Percentiles rank a stretch among this genome's conserved stretches.
phyloP scores from a whole-genome alignment of 2,888 invertebrate species.

The Leptinotarsa rubiginosa region DNA sequence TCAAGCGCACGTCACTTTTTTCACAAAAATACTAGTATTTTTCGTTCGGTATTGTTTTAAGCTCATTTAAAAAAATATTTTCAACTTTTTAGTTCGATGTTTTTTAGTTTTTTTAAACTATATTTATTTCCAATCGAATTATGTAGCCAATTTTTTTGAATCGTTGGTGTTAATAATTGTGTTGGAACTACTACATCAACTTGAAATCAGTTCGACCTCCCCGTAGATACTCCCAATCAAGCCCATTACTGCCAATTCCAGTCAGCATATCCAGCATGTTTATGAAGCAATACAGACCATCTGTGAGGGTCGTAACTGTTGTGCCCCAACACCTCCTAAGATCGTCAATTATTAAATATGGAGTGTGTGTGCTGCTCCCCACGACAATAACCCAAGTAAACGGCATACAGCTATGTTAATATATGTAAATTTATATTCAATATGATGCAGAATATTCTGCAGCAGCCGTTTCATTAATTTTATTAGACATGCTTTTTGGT shows the following conservation, averaged over 20 bases:
- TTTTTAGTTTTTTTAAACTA: no score
- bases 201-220: background rate
- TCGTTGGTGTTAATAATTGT: no score
- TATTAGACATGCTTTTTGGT: conserved; percentile 43
- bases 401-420: conserved; percentile 50
- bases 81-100: no score
- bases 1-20: no score
- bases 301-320: conserved; percentile 60
- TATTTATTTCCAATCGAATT: no score
- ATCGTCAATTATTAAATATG: conserved; percentile 60
- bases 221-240: background rate
- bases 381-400: conserved; percentile 41
- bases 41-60: no score
- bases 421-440: conserved; percentile 52
- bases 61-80: no score
- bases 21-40: no score
- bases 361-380: conserved; percentile 44
- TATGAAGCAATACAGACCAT: conserved; percentile 60
- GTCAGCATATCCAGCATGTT: conserved; percentile 61
- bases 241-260: conserved; percentile 43
- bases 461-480: conserved; percentile 49
- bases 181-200: background rate
- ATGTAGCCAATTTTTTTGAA: no score
- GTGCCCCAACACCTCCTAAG: conserved; percentile 56
- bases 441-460: conserved; percentile 48